These are phyloP conservation scores for Theristicus caerulescens DNA, from an alignment of 2,113 vertebrate species.

Conservation along the genomic window DNA sequence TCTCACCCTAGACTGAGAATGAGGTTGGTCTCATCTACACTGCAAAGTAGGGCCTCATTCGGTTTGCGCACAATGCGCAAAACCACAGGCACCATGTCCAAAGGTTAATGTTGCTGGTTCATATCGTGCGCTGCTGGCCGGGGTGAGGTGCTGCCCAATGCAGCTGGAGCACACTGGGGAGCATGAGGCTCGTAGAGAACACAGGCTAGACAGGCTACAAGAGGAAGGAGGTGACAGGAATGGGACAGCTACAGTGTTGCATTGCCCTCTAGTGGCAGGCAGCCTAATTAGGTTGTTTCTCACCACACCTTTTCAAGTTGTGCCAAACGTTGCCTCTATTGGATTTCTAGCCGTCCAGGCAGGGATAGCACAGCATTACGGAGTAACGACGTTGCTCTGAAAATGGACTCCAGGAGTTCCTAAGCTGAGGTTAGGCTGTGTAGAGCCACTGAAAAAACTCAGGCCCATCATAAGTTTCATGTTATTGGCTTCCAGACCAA, in stretches of 20 bases:
- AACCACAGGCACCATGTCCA: neutral
- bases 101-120: neutral
- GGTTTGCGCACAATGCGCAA: accelerated
- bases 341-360: neutral
- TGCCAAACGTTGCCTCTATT: neutral
- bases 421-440: neutral
- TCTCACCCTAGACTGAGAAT: neutral
- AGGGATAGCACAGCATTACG: neutral
- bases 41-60: accelerated
- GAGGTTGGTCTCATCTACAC: neutral
- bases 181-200: accelerated
- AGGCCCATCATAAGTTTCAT: neutral
- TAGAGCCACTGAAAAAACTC: neutral
- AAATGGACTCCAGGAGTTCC: neutral
- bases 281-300: neutral
- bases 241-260: neutral
- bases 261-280: constrained; percentile 38
- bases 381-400: neutral
- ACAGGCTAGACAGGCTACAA: neutral
- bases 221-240: neutral
- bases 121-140: accelerated
- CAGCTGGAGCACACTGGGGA: neutral
- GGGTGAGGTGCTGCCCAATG: accelerated
- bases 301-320: neutral
- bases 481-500: neutral